Base-by-base conservation (phyloP, 2,113 vertebrate genomes). In the Actenoides hombroni region DNA sequence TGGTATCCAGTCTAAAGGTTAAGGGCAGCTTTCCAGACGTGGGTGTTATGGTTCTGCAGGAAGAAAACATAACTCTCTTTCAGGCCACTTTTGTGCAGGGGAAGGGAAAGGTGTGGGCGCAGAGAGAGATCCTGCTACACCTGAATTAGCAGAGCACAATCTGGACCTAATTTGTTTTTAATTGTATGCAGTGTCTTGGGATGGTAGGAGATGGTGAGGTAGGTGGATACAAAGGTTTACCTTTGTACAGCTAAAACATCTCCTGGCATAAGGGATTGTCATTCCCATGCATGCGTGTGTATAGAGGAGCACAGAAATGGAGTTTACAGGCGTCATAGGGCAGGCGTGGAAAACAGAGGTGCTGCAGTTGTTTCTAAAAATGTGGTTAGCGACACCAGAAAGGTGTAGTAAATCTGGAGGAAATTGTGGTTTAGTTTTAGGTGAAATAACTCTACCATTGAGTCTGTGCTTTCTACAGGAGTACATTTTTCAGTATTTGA, bases 381-480 rank as follows among this genome's bases (percentile, higher is more conserved):
- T 13, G 18, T 56, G 54, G 86, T 87, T 96, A 85, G 82, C 37
- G 5, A 54, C 63, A 65, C 44, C 40, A 91, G 92, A 83, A 77
- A 95, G 70, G 54, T 88, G 54, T 79, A 92, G 53, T 79, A 60
- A 84, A 80, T 87, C 70, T 90, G 84, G 44, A 95, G 93, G 95
- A 95, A 94, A 40, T 8, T 91, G 93, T 91, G 84, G 87, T 91
- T 97, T 95, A 51, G 48, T 68, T 54, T 44, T 90, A 65, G n/a
- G 64, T 94, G 73, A 39, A 74, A 42, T 63, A 84, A 84, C 37
- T 83, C 40, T 84, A 6, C 74, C 61, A 60, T 3, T 74, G 86
- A 70, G 16, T 59, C 46, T 82, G 40, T 89, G 70, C 74, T 89
- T 88, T 92, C 48, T 85, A 48, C 33, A 10, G 2, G 26, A 68